Base-by-base conservation (phyloP, 2,797 vertebrate genomes). In the Leptodactylus fallax region DNA sequence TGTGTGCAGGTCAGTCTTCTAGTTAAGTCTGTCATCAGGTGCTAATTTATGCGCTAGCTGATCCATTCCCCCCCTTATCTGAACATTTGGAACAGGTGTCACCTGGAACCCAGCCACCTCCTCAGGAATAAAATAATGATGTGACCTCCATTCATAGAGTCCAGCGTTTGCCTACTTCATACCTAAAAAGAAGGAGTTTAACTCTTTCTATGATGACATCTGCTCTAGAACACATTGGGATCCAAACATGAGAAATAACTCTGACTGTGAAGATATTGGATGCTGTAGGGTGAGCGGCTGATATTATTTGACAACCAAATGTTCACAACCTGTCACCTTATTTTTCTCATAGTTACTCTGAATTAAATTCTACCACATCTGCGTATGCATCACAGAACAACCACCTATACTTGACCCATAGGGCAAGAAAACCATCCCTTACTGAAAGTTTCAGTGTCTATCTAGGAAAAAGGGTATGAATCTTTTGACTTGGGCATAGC, bases 71-170 rank as follows among this genome's bases (percentile, higher is more conserved):
- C 47, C 14, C 51, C 71, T 89, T 89, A 89, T 89, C 87, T 89
- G 87, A 86, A 89, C 87, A 89, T 85, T 89, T 89, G 84, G 87
- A 86, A 85, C 87, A 89, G 87, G 87, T 89, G 87, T 89, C 87
- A 89, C 87, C 87, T 89, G 87, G 87, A 89, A 78, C 76, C 27
- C 79, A 85, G 87, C 87, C 87, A 89, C 79, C 74, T 81, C 67
- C 78, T 76, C 78, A 56, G 78, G 78, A 85, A 74, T 88, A 88
- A 81, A 85, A 67, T 81, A 72, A 86, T 85, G 47, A 88, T 77
- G 45, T 85, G 83, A 82, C 87, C 84, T 89, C 87, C 83, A 85
- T 89, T 85, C 83, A 86, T 85, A 77, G 69, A 85, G 47, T 51
- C n/a, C 21, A 25, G 67, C 51, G 27, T 47, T 78, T 45, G 51